Conservation (phyloP, 2,797 vertebrate species). For the Melanotaenia maccullochi region DNA sequence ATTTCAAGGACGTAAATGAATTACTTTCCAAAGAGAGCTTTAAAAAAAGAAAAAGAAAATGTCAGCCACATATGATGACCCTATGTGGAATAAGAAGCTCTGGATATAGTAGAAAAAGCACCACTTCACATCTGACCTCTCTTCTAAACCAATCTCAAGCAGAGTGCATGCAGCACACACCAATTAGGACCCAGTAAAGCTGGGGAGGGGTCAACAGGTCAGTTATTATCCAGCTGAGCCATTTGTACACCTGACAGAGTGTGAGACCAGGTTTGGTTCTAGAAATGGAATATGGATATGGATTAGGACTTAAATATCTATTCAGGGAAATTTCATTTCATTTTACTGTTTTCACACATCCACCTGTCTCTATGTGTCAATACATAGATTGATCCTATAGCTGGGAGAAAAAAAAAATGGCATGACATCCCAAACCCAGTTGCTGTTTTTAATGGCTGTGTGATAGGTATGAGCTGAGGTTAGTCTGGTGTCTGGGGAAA, state of each 20-base stretch:
- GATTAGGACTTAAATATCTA: slow-evolving; percentile 20
- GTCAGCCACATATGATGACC: not conserved
- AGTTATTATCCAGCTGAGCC: slow-evolving; percentile 30
- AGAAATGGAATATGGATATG: slow-evolving; percentile 12
- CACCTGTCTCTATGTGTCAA: not conserved
- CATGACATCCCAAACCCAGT: slow-evolving; percentile 45
- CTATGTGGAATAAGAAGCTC: not conserved
- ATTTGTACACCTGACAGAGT: slow-evolving; percentile 48
- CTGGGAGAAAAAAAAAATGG: slow-evolving; percentile 1
- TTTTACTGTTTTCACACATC: slow-evolving; percentile 3
- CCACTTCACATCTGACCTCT: slow-evolving; percentile 21
- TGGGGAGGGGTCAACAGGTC: slow-evolving; percentile 42
- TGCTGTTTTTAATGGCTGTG: slow-evolving; percentile 56
- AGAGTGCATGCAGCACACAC: slow-evolving; percentile 32
- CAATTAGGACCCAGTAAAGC: slow-evolving; percentile 48
- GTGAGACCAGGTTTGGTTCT: slow-evolving; percentile 37
- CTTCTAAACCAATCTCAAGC: slow-evolving; percentile 38
- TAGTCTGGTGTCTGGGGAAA: slow-evolving; percentile 47
- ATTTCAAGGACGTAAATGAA: slow-evolving; percentile 18
- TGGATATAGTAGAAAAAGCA: slow-evolving; percentile 2
- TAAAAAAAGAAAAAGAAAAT: not conserved
- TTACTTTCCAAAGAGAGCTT: not conserved
- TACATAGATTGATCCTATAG: slow-evolving; percentile 1
- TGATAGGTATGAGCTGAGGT: slow-evolving; percentile 29
- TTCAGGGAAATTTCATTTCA: slow-evolving; percentile 9